These are phyloP conservation scores for Theocolax elegans DNA, from an alignment of 1,140 invertebrate species.

Conservation along the genomic window DNA sequence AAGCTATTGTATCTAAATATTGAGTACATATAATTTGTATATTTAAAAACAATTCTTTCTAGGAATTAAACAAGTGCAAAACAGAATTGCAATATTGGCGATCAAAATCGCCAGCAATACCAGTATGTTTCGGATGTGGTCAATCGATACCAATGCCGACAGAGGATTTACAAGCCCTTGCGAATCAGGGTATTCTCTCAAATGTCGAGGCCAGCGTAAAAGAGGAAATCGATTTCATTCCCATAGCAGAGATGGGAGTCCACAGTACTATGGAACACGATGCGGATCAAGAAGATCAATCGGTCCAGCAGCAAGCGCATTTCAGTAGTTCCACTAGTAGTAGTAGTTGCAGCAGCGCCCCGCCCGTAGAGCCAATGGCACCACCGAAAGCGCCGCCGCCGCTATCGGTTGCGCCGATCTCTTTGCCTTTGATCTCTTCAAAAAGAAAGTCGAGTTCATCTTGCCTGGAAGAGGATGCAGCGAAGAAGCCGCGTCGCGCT, in stretches of 20 bases:
- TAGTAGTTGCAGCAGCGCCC: constrained; percentile 12
- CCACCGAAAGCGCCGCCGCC: constrained; percentile 57
- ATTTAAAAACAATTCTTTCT: too few species aligned
- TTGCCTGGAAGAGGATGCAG: constrained; percentile 50
- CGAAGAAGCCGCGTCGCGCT: constrained; percentile 62
- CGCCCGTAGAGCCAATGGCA: constrained; percentile 56
- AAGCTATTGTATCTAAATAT: too few species aligned
- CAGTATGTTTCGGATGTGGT: constrained; percentile 71
- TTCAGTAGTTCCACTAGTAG: too few species aligned
- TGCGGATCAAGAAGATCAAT: constrained; percentile 34
- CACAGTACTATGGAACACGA: constrained; percentile 56
- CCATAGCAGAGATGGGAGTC: constrained; percentile 56
- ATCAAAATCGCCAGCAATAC: constrained; percentile 82
- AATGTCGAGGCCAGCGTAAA: constrained; percentile 62
- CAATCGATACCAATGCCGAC: constrained; percentile 69
- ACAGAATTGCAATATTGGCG: constrained; percentile 90
- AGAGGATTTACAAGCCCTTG: constrained; percentile 71
- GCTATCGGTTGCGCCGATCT: constrained; percentile 43
- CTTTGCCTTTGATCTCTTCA: constrained; percentile 52
- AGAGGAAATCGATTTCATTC: constrained; percentile 65
- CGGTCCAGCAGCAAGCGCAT: neutral
- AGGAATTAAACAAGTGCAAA: constrained; percentile 90
- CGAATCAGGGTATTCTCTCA: constrained; percentile 72
- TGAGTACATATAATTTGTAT: too few species aligned
- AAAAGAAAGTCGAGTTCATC: constrained; percentile 58